These are phyloP conservation scores for Liparis tanakae DNA, from an alignment of 2,797 vertebrate genomes.

Conservation along the genomic window DNA sequence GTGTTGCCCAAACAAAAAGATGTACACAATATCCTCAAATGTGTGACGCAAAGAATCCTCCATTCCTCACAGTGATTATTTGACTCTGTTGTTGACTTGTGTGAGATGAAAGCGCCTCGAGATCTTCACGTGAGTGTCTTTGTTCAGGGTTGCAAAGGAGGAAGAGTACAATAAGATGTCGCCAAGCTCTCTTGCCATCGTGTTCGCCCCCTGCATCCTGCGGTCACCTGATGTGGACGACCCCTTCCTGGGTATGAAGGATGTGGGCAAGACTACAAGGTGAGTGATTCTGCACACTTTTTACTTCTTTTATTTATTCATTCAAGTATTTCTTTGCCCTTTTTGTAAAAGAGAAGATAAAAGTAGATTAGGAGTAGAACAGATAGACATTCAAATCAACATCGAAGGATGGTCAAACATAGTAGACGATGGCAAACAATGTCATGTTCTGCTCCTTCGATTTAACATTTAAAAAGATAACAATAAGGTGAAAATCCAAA, in stretches of 20 bases:
- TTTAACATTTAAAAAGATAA: not conserved
- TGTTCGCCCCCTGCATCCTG: slow-evolving; percentile 95
- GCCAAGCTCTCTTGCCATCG: slow-evolving; percentile 90
- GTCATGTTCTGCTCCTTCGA: not conserved
- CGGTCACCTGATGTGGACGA: slow-evolving; percentile 89
- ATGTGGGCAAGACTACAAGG: slow-evolving; percentile 93
- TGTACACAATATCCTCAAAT: not conserved
- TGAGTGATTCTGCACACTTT: slow-evolving; percentile 75
- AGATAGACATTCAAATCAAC: too few relatives aligned
- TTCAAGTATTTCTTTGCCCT: not conserved
- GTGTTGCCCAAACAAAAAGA: not conserved
- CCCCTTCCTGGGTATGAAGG: slow-evolving; percentile 93
- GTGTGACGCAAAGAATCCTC: not conserved
- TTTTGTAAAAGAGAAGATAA: not conserved
- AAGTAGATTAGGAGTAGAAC: not conserved
- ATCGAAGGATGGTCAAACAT: not conserved
- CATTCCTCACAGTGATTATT: not conserved
- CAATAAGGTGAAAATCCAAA: too few relatives aligned
- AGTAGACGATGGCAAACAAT: not conserved
- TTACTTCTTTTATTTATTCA: not conserved
- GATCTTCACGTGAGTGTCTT: slow-evolving; percentile 30
- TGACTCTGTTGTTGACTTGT: not conserved
- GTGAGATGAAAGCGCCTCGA: not conserved
- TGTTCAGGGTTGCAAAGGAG: slow-evolving; percentile 89
- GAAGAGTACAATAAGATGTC: slow-evolving; percentile 96